Evolutionary conservation across 1,140 invertebrate species (phyloP), one percentile per base, ranked within the genome.

Genomic region (Eulimnadia texana): DNA sequence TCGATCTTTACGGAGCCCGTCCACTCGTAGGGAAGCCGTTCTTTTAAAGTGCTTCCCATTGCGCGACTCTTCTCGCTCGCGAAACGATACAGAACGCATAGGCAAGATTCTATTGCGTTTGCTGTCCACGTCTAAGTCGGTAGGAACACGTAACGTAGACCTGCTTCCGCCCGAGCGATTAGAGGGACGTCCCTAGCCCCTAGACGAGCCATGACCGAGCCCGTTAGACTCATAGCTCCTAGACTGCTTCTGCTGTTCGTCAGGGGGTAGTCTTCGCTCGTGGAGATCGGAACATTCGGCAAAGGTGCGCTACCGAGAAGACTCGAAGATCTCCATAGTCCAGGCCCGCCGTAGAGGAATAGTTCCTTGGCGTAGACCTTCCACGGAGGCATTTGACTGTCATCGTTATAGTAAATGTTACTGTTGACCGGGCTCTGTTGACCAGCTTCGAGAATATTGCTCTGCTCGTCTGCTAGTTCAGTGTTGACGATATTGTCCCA

Each of bases 21-120:
- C 16, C 33, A 42, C 16, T 16, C 33, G 33, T 16, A 42, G 33
- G 6, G 33, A 42, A 42, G 33, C 33, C 6, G 33, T 42, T 42
- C 33, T 6, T 16, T 42, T 42, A 16, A 42, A 42, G 16, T 42
- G 33, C 6, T 6, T 16, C 33, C 6, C 6, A 16, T 42, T 16
- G 33, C 6, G 6, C 33, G 33, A 42, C 3, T 54, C 28, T 11
- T 63, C 62, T 25, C 56, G 53, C 3, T 60, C 62, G 0, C 62
- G 62, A 50, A 63, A 63, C n/a, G 62, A 63, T 24, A 63, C 62
- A 10, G 62, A 63, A 11, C 62, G 55, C 25, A 50, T 52, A 3
- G 62, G 62, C 22, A 63, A 20, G n/a, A 29, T 51, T 22, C 52
- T 58, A 19, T 63, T 63, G 28, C 51, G 24, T 23, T 27, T 53